Percentiles rank a stretch among this genome's conserved stretches.
phyloP scores from a whole-genome alignment of 2,797 vertebrate species.

The Syncerus caffer region DNA sequence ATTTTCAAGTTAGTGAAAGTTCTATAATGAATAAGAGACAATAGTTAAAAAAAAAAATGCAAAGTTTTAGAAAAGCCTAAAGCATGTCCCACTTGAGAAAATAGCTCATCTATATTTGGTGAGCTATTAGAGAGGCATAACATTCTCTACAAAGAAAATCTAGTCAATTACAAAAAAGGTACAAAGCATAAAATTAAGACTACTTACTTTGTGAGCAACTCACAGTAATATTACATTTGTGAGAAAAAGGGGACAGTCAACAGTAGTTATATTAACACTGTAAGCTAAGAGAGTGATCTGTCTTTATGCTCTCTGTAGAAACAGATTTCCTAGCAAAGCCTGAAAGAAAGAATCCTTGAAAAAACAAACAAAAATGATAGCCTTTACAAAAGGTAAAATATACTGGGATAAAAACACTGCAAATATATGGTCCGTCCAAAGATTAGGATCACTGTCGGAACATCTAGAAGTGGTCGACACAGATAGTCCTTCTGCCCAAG shows the following conservation, averaged over 20 bases:
- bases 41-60: background rate
- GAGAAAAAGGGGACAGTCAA: background rate
- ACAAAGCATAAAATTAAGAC: constrained; percentile 12
- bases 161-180: background rate
- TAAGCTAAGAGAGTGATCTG: background rate
- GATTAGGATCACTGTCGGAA: background rate
- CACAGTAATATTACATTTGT: background rate
- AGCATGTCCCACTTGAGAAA: background rate
- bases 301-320: background rate
- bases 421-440: constrained; percentile 23
- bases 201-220: constrained; percentile 10
- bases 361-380: background rate
- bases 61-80: constrained; percentile 7
- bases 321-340: constrained; percentile 38
- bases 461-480: background rate
- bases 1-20: background rate
- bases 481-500: background rate
- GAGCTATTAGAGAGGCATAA: background rate
- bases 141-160: constrained; percentile 9
- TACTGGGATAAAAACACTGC: background rate
- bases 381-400: constrained; percentile 17
- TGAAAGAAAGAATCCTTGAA: constrained; percentile 10
- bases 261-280: background rate
- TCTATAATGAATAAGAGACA: background rate
- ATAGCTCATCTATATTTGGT: background rate